These are phyloP conservation scores for Triplophysa dalaica DNA, from an alignment of 2,113 vertebrate species.

Conservation along the genomic window DNA sequence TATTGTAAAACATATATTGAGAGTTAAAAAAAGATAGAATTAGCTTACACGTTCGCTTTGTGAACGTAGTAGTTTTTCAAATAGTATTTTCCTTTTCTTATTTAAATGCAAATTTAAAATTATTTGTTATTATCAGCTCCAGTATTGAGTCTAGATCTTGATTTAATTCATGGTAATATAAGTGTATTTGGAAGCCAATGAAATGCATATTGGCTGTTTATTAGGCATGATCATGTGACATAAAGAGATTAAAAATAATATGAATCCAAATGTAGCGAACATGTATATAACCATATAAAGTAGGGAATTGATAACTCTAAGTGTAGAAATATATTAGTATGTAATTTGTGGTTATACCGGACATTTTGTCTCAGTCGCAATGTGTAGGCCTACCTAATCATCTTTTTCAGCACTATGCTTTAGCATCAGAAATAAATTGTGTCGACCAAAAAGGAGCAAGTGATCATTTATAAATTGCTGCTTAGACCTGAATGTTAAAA, in stretches of 20 bases:
- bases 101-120: no score
- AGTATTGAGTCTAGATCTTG: no score
- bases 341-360: conserved; percentile 91
- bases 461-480: neutral
- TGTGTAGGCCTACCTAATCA: neutral
- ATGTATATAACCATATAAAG: conserved; percentile 98
- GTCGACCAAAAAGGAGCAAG: no score
- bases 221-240: conserved; percentile 85
- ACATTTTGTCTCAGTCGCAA: conserved; percentile 17
- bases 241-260: conserved; percentile 82
- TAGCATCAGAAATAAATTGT: neutral
- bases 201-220: conserved; percentile 82
- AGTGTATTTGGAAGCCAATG: conserved; percentile 54
- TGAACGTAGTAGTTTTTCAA: no score
- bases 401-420: neutral
- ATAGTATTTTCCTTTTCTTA: no score
- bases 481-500: neutral
- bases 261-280: conserved; percentile 97
- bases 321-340: conserved; percentile 78
- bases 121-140: no score
- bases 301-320: conserved; percentile 90
- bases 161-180: no score
- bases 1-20: no score
- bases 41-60: no score
- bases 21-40: no score